Percentiles rank a stretch among this genome's conserved stretches.
phyloP scores from a whole-genome alignment of 2,888 invertebrate genomes.

The Polydrusus pterygomalis region DNA sequence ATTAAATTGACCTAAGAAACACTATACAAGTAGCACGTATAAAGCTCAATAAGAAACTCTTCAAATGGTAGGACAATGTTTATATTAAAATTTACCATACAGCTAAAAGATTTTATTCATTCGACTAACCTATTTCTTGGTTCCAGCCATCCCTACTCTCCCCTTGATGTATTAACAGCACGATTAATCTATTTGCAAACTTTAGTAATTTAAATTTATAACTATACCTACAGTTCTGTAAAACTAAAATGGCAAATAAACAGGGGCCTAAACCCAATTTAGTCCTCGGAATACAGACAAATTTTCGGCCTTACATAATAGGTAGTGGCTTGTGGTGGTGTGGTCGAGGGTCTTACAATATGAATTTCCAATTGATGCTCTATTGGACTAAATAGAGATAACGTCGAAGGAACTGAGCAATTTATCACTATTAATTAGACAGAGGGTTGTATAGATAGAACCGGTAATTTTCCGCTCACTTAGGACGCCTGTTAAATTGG shows the following conservation, averaged over 20 bases:
- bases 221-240: not conserved
- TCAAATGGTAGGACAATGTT: too few relatives aligned
- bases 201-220: not conserved
- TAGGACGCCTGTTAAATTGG: constrained; percentile 27
- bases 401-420: constrained; percentile 43
- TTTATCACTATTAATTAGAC: constrained; percentile 53
- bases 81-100: too few relatives aligned
- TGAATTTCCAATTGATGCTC: constrained; percentile 47
- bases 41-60: too few relatives aligned
- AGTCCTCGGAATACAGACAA: constrained; percentile 16
- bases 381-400: constrained; percentile 51
- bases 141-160: too few relatives aligned
- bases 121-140: too few relatives aligned
- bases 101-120: too few relatives aligned
- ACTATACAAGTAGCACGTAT: too few relatives aligned
- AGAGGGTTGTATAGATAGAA: constrained; percentile 45
- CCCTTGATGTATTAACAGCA: too few relatives aligned
- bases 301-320: constrained; percentile 28
- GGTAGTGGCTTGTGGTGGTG: constrained; percentile 31
- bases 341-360: constrained; percentile 44
- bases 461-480: constrained; percentile 48
- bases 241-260: constrained; percentile 8
- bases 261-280: constrained; percentile 10
- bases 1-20: too few relatives aligned
- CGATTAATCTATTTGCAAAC: too few relatives aligned